Evolutionary conservation across 2,113 vertebrate genomes (phyloP).

Genomic region (Chaetura pelagica): DNA sequence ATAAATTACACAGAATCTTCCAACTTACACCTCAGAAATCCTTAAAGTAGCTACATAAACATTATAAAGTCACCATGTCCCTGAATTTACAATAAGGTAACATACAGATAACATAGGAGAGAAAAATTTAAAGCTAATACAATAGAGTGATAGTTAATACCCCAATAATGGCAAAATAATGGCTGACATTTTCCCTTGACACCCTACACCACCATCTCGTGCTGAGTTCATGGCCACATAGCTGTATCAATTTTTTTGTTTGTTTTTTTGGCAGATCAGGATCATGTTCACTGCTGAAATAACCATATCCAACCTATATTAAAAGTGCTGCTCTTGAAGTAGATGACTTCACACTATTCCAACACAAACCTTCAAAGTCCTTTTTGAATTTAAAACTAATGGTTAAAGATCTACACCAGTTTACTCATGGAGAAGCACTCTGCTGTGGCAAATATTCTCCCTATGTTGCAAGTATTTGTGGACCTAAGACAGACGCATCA

Average conservation of each 20-base stretch:
- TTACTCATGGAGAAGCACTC: not conserved
- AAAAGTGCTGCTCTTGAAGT: not conserved
- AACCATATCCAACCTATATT: not conserved
- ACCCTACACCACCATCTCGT: not conserved
- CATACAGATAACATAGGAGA: not conserved
- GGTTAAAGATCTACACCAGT: not conserved
- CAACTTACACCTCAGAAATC: not conserved
- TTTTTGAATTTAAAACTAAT: not conserved
- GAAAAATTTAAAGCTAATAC: not conserved
- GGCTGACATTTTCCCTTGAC: not conserved
- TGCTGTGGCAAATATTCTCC: not conserved
- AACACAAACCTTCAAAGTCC: not conserved
- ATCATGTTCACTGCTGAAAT: accelerated
- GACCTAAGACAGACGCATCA: not conserved
- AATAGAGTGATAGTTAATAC: not conserved
- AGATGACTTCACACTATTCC: not conserved
- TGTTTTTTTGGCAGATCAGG: not conserved
- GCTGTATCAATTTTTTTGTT: not conserved
- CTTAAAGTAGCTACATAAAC: not conserved
- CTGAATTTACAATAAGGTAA: not conserved
- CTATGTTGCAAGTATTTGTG: not conserved
- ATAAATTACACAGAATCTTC: not conserved
- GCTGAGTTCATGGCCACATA: not conserved
- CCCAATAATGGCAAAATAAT: not conserved
- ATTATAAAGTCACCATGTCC: not conserved